Percentiles rank a stretch among this genome's conserved stretches.
Evolutionary conservation across 2,797 vertebrate genomes (phyloP).

Genomic region (Rhabdophis nuchalis): DNA sequence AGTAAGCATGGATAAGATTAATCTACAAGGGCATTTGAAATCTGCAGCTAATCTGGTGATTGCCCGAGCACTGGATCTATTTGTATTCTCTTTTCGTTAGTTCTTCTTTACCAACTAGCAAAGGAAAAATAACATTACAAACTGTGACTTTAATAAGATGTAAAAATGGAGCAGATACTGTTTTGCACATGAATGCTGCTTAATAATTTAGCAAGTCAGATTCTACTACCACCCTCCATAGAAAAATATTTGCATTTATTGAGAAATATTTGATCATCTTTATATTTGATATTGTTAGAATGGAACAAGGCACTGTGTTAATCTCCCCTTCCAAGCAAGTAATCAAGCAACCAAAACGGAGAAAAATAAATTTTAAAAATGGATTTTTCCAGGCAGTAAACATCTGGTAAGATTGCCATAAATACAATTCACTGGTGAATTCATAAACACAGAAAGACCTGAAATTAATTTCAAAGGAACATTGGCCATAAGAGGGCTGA

Average conservation of each 20-base stretch:
- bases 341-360: background rate
- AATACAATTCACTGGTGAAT: background rate
- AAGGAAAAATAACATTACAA: background rate
- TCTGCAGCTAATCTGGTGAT: background rate
- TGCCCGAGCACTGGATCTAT: background rate
- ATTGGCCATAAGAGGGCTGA: background rate
- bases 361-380: background rate
- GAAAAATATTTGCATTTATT: background rate
- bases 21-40: background rate
- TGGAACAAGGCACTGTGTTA: background rate
- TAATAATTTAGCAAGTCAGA: conserved; percentile 1
- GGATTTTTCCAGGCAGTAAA: background rate
- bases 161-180: background rate
- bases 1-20: background rate
- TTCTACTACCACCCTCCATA: background rate
- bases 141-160: background rate
- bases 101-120: background rate
- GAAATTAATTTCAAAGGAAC: background rate
- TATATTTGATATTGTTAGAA: background rate
- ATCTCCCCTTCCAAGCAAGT: background rate
- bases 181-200: background rate
- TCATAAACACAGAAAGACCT: background rate
- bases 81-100: background rate
- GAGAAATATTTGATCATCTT: background rate
- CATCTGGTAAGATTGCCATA: background rate